phyloP scores from a whole-genome alignment of 2,888 invertebrate genomes.

The Macropis europaea region DNA sequence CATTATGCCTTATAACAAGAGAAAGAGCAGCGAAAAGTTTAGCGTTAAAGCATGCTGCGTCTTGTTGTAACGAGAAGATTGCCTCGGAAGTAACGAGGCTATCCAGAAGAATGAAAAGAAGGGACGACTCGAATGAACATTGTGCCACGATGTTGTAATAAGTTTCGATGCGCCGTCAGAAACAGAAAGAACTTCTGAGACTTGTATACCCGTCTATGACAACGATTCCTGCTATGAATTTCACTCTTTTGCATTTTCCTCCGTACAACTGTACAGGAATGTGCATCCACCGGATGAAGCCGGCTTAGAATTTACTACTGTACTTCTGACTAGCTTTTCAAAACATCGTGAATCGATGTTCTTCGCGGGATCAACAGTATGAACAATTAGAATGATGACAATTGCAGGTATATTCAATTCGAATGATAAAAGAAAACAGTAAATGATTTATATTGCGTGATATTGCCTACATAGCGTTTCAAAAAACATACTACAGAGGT shows the following conservation, averaged over 20 bases:
- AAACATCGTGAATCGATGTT: background rate
- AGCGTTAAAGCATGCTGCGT: background rate
- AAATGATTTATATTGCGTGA: too few relatives aligned
- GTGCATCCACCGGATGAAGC: background rate
- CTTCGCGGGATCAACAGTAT: background rate
- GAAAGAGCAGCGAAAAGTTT: constrained; percentile 22
- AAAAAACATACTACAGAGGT: too few relatives aligned
- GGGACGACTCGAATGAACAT: constrained; percentile 24
- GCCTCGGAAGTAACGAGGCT: constrained; percentile 21
- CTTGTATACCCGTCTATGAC: constrained; percentile 2
- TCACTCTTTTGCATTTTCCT: constrained; percentile 3
- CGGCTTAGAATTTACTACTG: background rate
- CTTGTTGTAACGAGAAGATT: constrained; percentile 4
- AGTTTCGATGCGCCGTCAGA: constrained; percentile 22
- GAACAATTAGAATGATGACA: background rate
- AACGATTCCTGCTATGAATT: constrained; percentile 3
- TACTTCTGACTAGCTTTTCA: background rate
- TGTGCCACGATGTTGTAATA: constrained; percentile 24
- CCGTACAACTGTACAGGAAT: background rate
- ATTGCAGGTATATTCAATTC: too few relatives aligned
- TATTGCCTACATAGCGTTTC: too few relatives aligned
- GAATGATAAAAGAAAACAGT: too few relatives aligned
- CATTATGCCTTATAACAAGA: constrained; percentile 14
- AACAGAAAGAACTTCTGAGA: constrained; percentile 26
- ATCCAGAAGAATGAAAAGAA: constrained; percentile 9